A percentile compares a stretch with the other conserved stretches of the same genome.
Evolutionary conservation across 2,888 invertebrate species (phyloP).

Genomic region (Cactoblastis cactorum): DNA sequence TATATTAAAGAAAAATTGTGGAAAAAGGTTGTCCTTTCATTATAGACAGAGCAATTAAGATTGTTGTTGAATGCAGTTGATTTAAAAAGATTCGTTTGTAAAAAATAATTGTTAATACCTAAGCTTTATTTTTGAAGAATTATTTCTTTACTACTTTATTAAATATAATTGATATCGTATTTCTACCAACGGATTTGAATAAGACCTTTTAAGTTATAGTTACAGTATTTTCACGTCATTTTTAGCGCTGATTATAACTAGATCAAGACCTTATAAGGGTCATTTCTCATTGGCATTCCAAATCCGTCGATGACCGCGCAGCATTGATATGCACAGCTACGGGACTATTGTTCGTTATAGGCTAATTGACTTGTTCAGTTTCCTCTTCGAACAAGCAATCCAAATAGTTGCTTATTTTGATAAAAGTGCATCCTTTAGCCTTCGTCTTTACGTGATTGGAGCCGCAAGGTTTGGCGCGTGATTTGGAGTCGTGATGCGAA

Average conservation of each 20-base stretch:
- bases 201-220: too few relatives aligned
- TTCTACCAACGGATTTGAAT: too few relatives aligned
- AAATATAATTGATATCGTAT: too few relatives aligned
- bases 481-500: slow-evolving; percentile 5
- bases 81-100: too few relatives aligned
- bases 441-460: slow-evolving; percentile 13
- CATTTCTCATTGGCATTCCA: slow-evolving; percentile 38
- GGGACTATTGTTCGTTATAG: slow-evolving; percentile 30
- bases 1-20: too few relatives aligned
- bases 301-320: slow-evolving; percentile 28
- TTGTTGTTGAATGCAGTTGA: too few relatives aligned
- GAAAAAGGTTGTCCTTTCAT: too few relatives aligned
- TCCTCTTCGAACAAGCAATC: slow-evolving; percentile 26
- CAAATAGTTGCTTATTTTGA: slow-evolving; percentile 23
- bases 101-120: too few relatives aligned
- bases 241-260: neutral
- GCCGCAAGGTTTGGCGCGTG: slow-evolving; percentile 7
- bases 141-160: too few relatives aligned
- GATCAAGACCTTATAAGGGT: slow-evolving; percentile 1
- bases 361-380: slow-evolving; percentile 25
- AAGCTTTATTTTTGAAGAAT: too few relatives aligned
- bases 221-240: too few relatives aligned
- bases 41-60: too few relatives aligned
- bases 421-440: slow-evolving; percentile 18
- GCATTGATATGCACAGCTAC: slow-evolving; percentile 31